phyloP scores from a whole-genome alignment of 2,113 vertebrate genomes.

The Lagopus leucura region DNA sequence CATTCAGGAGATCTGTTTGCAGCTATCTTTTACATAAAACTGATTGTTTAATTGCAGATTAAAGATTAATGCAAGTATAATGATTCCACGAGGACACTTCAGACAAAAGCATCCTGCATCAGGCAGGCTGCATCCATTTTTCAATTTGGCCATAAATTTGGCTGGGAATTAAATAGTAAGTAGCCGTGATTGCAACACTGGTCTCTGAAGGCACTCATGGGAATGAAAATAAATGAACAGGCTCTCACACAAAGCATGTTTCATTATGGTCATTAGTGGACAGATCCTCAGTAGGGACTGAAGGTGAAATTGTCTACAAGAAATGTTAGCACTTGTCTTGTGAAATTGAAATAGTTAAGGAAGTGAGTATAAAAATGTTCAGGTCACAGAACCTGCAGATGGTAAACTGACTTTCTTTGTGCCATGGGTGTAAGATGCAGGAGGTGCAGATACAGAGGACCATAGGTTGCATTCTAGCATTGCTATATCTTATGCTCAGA shows the following conservation, averaged over 20 bases:
- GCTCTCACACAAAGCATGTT: slow-evolving; percentile 89
- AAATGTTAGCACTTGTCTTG: slow-evolving; percentile 74
- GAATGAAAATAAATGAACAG: slow-evolving; percentile 94
- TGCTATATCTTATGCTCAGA: neutral
- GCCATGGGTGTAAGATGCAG: neutral
- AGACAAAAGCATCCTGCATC: slow-evolving; percentile 84
- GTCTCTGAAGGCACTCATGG: slow-evolving; percentile 85
- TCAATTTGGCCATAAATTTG: slow-evolving; percentile 90
- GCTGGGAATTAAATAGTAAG: slow-evolving; percentile 89
- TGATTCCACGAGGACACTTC: slow-evolving; percentile 82
- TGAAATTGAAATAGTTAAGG: slow-evolving; percentile 48
- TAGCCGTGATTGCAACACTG: slow-evolving; percentile 85
- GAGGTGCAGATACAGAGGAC: neutral
- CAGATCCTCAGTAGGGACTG: slow-evolving; percentile 77
- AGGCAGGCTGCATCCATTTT: slow-evolving; percentile 86
- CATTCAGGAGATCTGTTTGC: slow-evolving; percentile 80
- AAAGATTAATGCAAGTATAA: slow-evolving; percentile 88
- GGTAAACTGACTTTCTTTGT: neutral
- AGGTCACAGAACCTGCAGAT: neutral
- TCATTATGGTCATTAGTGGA: slow-evolving; percentile 91
- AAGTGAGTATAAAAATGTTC: slow-evolving; percentile 1
- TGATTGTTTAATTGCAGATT: slow-evolving; percentile 90
- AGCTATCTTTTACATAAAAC: slow-evolving; percentile 84
- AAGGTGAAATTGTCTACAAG: slow-evolving; percentile 80
- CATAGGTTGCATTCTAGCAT: neutral